Evolutionary conservation across 2,797 vertebrate species (phyloP), one percentile per base, ranked within the genome.

Genomic region (Propithecus perrieri): DNA sequence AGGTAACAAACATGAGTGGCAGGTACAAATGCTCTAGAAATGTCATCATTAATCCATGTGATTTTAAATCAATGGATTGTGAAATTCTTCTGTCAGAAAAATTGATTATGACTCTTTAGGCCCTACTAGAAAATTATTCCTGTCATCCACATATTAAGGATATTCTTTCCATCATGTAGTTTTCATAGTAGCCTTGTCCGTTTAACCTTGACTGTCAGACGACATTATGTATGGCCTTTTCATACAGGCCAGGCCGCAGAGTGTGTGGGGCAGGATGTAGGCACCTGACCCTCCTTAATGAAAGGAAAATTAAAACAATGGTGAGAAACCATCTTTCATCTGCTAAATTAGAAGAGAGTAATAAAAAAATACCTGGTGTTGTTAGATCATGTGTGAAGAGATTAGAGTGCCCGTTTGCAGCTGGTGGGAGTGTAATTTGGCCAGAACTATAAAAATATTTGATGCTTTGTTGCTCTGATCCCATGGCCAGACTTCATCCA

Each of bases 31-130:
- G 75, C 24, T 67, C 33, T n/a, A 3, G 79, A 94, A 85, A 89
- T 22, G 59, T 95, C 5, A 67, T 71, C 69, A 30, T 92, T 75
- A 90, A 91, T 95, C 85, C 91, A 87, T 97, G 94, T 93, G 84
- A 98, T 97, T 81, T 71, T 71, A 95, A 78, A 96, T 96, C 98
- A 97, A 97, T 97, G 53, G 87, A 3, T 97, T 97, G 93, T 96
- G 91, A 96, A 94, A 98, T 96, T 94, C 61, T 97, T n/a, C 67
- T 97, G 90, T 97, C 96, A 96, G 96, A 94, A 97, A 89, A 85
- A 97, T 88, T 93, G 92, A 96, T 96, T 95, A 57, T 78, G 90
- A 97, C 91, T 92, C 94, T 91, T 79, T 57, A 83, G 96, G 89
- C 57, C 57, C 96, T 41, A 46, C 76, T 97, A 28, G 91, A 93